Evolutionary conservation across 2,113 vertebrate genomes (phyloP).

Genomic region (Nestor notabilis): DNA sequence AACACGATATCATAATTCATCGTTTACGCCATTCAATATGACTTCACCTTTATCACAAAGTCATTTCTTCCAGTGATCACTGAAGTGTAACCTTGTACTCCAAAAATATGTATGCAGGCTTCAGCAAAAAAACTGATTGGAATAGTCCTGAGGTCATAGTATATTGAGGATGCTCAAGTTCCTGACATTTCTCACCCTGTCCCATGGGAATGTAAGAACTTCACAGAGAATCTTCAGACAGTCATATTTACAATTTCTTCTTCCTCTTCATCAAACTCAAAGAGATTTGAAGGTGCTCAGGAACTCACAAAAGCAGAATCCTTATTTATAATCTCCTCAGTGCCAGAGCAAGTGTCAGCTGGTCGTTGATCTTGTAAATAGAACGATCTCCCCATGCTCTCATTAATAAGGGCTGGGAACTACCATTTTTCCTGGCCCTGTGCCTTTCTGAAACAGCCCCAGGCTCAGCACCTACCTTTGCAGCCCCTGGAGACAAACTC

Average conservation of each 20-base stretch:
- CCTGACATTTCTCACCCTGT: neutral
- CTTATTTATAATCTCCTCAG: neutral
- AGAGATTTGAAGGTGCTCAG: slow-evolving; percentile 19
- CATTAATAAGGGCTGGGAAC: slow-evolving; percentile 27
- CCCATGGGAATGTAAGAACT: neutral
- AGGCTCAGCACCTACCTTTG: slow-evolving; percentile 10
- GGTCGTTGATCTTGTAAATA: slow-evolving; percentile 8
- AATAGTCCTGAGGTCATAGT: neutral
- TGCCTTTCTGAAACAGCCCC: neutral
- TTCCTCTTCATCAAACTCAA: slow-evolving; percentile 20
- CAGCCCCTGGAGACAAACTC: neutral
- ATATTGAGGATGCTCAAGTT: neutral
- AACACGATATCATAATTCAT: slow-evolving; percentile 23
- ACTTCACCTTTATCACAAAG: neutral
- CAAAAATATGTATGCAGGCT: neutral
- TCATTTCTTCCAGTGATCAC: neutral
- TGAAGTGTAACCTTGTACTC: neutral
- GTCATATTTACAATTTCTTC: neutral
- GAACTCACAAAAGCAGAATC: slow-evolving; percentile 16
- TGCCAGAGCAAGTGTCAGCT: slow-evolving; percentile 31
- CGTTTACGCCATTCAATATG: neutral
- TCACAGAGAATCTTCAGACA: neutral
- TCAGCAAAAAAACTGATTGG: neutral
- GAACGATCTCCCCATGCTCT: neutral
- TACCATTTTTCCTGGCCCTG: slow-evolving; percentile 22